Evolutionary conservation across 1,140 invertebrate species (phyloP), one percentile per base, ranked within the genome.

Genomic region (Zophobas morio): DNA sequence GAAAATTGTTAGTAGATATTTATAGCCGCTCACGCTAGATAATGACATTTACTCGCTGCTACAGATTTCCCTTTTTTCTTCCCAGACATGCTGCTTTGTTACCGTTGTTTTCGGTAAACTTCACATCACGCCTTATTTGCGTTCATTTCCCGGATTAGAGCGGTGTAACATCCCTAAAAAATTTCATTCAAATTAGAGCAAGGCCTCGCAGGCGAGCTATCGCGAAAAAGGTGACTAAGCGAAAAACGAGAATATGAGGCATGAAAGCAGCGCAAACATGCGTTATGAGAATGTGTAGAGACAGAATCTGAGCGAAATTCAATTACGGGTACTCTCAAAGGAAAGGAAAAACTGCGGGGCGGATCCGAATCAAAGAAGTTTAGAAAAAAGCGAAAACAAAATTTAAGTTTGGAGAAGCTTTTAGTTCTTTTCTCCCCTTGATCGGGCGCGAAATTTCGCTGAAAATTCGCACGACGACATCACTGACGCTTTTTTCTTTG

Each of bases 401-500:
- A 46, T 46, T 46, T 46, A 46, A 46, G 42, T 46, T 8, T 3
- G 42, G 42, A 46, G 8, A 46, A 0, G 42, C 8, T 46, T 8
- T 8, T 8, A 46, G 3, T 46, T 46, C 42, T 3, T 8, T 46
- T 46, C 8, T 3, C 8, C 42, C 20, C 20, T 20, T 20, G 20
- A 20, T 20, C 20, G 20, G 20, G 20, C 20, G 20, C 20, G 20
- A 20, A 20, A 20, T 20, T 20, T 20, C 3, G 42, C 6, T 46
- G 42, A 3, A 46, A 4, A 46, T 46, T 8, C 0, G 40, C 40
- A 46, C 6, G 42, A 46, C 8, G 42, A 46, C 20, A 8, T 46
- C 42, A 60, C 8, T 66, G 35, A 66, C 39, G 42, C n/a, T 66
- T 66, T 66, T 66, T 40, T 66, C 20, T 47, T 66, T 66, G 60